These are phyloP conservation scores for Temnothorax unifasciatus DNA, from an alignment of 2,888 invertebrate species.

Conservation along the genomic window DNA sequence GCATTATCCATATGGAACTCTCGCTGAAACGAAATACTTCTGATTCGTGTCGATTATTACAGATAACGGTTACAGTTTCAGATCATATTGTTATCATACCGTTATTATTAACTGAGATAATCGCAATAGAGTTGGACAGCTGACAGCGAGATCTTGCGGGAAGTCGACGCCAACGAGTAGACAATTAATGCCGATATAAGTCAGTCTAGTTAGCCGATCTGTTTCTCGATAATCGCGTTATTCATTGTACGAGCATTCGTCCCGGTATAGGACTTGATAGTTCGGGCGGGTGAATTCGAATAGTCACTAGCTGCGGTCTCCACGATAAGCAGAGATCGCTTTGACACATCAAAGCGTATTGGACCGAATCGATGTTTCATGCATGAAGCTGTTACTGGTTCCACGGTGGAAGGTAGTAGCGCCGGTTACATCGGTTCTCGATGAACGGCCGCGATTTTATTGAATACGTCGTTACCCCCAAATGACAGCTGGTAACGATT, in stretches of 20 bases:
- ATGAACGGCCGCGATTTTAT: slow-evolving; percentile 2
- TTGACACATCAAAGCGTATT: slow-evolving; percentile 51
- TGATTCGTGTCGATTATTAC: background rate
- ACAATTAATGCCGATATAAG: slow-evolving; percentile 26
- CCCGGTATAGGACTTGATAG: slow-evolving; percentile 26
- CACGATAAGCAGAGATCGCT: slow-evolving; percentile 37
- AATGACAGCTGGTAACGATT: background rate
- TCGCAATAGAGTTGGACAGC: background rate
- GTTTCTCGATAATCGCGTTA: slow-evolving; percentile 42
- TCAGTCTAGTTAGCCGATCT: slow-evolving; percentile 23
- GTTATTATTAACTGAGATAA: background rate
- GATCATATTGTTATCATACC: background rate
- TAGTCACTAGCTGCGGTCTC: background rate
- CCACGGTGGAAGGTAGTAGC: background rate
- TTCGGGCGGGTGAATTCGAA: slow-evolving; percentile 31
- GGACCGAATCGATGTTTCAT: slow-evolving; percentile 51
- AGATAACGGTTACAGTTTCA: background rate
- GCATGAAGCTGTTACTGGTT: slow-evolving; percentile 36
- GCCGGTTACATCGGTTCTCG: slow-evolving; percentile 10
- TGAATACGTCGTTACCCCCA: slow-evolving; percentile 2
- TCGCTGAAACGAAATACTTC: background rate
- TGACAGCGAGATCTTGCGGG: background rate
- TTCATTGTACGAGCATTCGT: slow-evolving; percentile 33
- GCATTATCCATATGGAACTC: too few relatives aligned
- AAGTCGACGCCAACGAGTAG: background rate